Evolutionary conservation across 1,140 invertebrate species (phyloP).

Genomic region (Solenopsis fugax): DNA sequence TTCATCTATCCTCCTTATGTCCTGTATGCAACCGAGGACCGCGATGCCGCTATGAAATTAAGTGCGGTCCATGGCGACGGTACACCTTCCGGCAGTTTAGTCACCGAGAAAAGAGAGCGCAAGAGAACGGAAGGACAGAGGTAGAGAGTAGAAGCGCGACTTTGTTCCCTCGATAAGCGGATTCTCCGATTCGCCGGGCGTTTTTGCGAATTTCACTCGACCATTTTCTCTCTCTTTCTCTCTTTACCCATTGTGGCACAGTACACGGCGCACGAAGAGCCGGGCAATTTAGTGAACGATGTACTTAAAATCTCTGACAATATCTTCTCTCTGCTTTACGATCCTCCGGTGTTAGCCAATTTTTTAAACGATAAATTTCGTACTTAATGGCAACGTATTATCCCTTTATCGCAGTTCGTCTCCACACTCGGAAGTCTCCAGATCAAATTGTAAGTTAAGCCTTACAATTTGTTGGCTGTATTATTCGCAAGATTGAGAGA

Average conservation of each 20-base stretch:
- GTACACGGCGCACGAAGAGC: constrained; percentile 35
- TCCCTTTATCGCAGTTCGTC: constrained; percentile 28
- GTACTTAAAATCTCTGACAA: constrained; percentile 60
- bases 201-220: constrained; percentile 56
- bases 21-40: not conserved
- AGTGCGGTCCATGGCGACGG: constrained; percentile 50
- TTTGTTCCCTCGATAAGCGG: constrained; percentile 61
- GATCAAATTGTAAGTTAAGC: constrained; percentile 44
- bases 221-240: constrained; percentile 20
- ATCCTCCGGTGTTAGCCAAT: constrained; percentile 44
- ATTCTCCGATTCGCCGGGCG: constrained; percentile 52
- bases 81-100: constrained; percentile 68
- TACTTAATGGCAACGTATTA: constrained; percentile 48
- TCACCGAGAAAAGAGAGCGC: constrained; percentile 52
- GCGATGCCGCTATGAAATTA: constrained; percentile 60
- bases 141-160: constrained; percentile 32
- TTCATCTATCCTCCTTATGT: constrained; percentile 17
- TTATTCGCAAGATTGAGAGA: constrained; percentile 26
- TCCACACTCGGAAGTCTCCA: not conserved
- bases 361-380: constrained; percentile 58
- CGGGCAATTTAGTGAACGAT: constrained; percentile 59
- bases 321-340: constrained; percentile 46
- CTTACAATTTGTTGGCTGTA: constrained; percentile 32
- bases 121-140: not conserved
- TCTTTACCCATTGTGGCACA: constrained; percentile 27